Base-by-base conservation (phyloP, 1,140 invertebrate species). In the Oncopodura yosiiana region DNA sequence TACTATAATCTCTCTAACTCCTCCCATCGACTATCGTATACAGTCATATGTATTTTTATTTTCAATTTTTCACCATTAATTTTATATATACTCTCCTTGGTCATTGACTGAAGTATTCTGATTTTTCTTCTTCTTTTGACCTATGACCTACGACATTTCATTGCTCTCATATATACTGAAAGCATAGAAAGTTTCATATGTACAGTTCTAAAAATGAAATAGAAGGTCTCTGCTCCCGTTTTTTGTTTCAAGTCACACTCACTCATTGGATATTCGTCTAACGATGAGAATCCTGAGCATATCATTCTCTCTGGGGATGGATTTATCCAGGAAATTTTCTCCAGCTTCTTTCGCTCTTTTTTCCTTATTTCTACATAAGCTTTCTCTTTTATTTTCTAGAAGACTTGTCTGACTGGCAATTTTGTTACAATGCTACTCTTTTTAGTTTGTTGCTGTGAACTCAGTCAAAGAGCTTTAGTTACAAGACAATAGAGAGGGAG, bases 221-320 rank as follows among this genome's bases (percentile, higher is more conserved):
- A 51, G 38, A 51, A 26, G 49, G 42, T 30, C 48, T 27, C 32
- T 51, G 38, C 49, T 42, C 49, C 38, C 37, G 49, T 51, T 56
- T 56, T 48, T 56, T 56, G 54, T 56, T 56, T 56, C 54, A 56
- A 56, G 54, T 56, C 54, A 56, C 56, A 53, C 50, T 58, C 50
- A 53, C 50, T 58, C 56, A 58, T 58, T 53, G 56, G 56, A 58
- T 52, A 53, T 58, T 58, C 56, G 42, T 54, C 56, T 58, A 58
- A 58, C 56, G 56, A n/a, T n/a, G n/a, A 58, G 56, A 58, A 58
- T 58, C 44, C 56, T 18, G 27, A 32, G 37, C 55, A 34, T n/a
- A n/a, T n/a, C n/a, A n/a, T 51, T 42, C 44, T 57, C 55, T 49
- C 55, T 32, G 41, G 55, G 55, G 55, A 57, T 57, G 55, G 55